Conservation (phyloP, 2,888 invertebrate species). For the Brassicogethes aeneus region DNA sequence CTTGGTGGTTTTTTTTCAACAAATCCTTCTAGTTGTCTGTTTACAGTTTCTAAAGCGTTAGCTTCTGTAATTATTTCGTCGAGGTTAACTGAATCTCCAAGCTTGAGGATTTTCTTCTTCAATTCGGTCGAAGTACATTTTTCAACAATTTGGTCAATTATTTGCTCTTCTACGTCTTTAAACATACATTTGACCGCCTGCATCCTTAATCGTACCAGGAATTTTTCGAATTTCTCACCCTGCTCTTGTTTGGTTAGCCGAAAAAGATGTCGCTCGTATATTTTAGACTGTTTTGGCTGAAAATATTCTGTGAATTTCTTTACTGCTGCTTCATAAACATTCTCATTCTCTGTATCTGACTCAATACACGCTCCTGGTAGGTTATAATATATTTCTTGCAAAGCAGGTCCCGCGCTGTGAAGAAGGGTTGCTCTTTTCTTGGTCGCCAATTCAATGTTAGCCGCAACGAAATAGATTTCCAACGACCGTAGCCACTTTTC, state of each 20-base stretch:
- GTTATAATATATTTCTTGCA: slow-evolving; percentile 26
- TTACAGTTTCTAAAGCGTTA: slow-evolving; percentile 14
- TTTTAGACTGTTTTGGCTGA: slow-evolving; percentile 19
- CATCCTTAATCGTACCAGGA: slow-evolving; percentile 19
- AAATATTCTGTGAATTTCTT: slow-evolving; percentile 21
- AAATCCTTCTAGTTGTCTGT: slow-evolving; percentile 11
- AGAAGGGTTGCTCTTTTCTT: slow-evolving; percentile 19
- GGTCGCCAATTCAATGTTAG: slow-evolving; percentile 7
- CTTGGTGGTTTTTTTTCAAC: too few species aligned
- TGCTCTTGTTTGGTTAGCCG: slow-evolving; percentile 23
- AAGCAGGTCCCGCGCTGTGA: slow-evolving; percentile 16
- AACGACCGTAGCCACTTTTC: slow-evolving; percentile 25
- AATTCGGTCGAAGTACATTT: slow-evolving; percentile 19
- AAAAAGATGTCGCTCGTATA: slow-evolving; percentile 26
- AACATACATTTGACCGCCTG: slow-evolving; percentile 15
- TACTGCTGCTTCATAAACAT: slow-evolving; percentile 11
- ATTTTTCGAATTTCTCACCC: slow-evolving; percentile 28
- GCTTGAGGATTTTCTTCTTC: slow-evolving; percentile 15
- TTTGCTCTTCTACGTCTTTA: slow-evolving; percentile 13
- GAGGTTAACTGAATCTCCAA: slow-evolving; percentile 14
- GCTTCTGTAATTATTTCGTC: slow-evolving; percentile 14
- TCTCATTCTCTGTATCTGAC: slow-evolving; percentile 11
- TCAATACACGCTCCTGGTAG: slow-evolving; percentile 15
- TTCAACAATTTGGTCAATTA: slow-evolving; percentile 24
- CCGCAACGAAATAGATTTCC: slow-evolving; percentile 19